phyloP scores from a whole-genome alignment of 2,888 invertebrate species.

The Heliothis peltigera region DNA sequence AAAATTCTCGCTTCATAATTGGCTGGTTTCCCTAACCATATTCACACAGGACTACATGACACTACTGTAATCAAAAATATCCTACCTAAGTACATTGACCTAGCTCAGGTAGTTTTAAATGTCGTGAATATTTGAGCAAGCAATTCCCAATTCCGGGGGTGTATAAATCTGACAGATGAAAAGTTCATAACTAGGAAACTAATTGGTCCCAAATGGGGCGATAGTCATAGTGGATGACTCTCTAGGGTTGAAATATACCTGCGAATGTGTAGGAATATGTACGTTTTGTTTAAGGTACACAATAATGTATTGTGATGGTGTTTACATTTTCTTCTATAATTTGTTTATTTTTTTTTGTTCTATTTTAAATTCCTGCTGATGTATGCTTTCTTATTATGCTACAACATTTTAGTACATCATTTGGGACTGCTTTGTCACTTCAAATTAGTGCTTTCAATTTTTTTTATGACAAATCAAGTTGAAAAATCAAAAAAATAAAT shows the following conservation, averaged over 20 bases:
- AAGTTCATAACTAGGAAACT: slow-evolving; percentile 83
- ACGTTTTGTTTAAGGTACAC: slow-evolving; percentile 50
- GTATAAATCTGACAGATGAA: slow-evolving; percentile 76
- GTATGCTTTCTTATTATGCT: neutral
- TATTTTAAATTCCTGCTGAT: neutral
- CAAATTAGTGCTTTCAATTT: no score
- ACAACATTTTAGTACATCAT: no score
- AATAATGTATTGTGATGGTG: slow-evolving; percentile 12
- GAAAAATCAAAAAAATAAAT: no score
- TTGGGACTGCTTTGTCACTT: no score
- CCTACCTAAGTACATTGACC: slow-evolving; percentile 31
- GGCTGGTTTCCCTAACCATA: neutral
- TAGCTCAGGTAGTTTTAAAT: slow-evolving; percentile 54
- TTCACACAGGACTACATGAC: neutral
- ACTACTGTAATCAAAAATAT: slow-evolving; percentile 23
- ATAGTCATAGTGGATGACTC: slow-evolving; percentile 77
- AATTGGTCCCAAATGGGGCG: slow-evolving; percentile 77
- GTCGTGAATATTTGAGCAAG: slow-evolving; percentile 61
- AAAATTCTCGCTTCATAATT: neutral
- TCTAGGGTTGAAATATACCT: slow-evolving; percentile 64
- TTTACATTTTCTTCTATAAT: neutral
- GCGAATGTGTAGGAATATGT: slow-evolving; percentile 47
- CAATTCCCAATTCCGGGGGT: slow-evolving; percentile 64
- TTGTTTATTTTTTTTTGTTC: neutral
- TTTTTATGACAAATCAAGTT: no score